Evolutionary conservation across 2,888 invertebrate species (phyloP).

Genomic region (Rosalia funebris): DNA sequence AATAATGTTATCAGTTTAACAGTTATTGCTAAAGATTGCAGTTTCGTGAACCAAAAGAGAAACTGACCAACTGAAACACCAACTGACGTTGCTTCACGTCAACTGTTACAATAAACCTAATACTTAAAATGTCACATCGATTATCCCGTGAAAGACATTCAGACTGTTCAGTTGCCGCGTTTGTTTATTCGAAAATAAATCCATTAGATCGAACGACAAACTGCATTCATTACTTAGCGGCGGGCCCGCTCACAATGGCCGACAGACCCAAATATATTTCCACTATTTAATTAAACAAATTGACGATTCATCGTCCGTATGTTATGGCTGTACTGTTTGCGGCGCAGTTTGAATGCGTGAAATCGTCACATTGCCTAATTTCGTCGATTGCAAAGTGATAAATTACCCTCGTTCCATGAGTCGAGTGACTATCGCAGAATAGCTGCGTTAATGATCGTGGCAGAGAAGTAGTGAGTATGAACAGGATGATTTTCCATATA

Average conservation of each 20-base stretch:
- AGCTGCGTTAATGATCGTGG: no score
- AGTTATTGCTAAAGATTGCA: no score
- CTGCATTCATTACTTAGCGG: slow-evolving; percentile 9
- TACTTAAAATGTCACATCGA: background rate
- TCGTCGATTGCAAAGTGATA: slow-evolving; percentile 48
- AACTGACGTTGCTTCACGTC: no score
- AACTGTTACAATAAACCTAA: no score
- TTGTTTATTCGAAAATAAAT: background rate
- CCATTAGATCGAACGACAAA: slow-evolving; percentile 3
- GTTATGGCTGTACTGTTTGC: slow-evolving; percentile 32
- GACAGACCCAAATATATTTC: background rate
- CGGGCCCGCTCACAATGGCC: background rate
- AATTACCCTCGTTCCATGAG: slow-evolving; percentile 42
- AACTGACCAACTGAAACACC: no score
- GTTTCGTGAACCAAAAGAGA: no score
- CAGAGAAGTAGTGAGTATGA: no score
- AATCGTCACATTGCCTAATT: slow-evolving; percentile 41
- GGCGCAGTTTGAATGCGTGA: slow-evolving; percentile 33
- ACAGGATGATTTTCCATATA: no score
- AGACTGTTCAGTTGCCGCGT: background rate
- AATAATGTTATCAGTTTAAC: no score
- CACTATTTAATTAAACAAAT: slow-evolving; percentile 43
- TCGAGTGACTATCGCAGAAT: no score
- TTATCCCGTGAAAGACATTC: background rate
- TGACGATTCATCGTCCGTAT: slow-evolving; percentile 43